A percentile compares a stretch with the other conserved stretches of the same genome.
Conservation (phyloP, 1,140 invertebrate species). For the Brachionus koreanus region DNA sequence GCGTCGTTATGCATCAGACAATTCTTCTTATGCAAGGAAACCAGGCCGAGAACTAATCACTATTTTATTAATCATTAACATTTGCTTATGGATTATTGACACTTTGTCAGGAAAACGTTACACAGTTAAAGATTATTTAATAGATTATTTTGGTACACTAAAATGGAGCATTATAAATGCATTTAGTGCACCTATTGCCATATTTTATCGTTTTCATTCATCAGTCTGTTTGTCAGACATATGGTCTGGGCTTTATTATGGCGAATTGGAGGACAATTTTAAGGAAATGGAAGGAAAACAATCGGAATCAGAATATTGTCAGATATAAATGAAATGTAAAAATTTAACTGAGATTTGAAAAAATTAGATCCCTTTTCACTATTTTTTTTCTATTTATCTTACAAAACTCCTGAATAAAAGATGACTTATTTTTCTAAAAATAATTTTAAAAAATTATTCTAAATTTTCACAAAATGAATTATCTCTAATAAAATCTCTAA, state of each 20-base stretch:
- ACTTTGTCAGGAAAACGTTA: conserved; percentile 51
- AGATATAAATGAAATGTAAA: no score
- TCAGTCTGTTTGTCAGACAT: conserved; percentile 54
- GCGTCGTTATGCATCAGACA: conserved; percentile 76
- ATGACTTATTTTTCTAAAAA: no score
- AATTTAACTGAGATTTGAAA: no score
- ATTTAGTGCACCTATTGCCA: conserved; percentile 51
- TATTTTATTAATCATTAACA: conserved; percentile 85
- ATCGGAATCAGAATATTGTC: background rate
- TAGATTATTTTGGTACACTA: conserved; percentile 49
- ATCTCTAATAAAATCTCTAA: no score
- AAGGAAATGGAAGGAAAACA: conserved; percentile 43
- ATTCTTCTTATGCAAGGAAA: conserved; percentile 84
- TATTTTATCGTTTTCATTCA: conserved; percentile 55
- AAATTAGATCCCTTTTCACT: no score
- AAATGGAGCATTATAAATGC: conserved; percentile 53
- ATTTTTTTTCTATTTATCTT: no score
- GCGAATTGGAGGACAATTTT: conserved; percentile 23
- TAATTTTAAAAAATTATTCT: no score
- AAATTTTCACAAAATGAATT: no score
- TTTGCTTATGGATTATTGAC: conserved; percentile 52
- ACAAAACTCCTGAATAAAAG: no score
- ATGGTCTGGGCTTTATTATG: conserved; percentile 47
- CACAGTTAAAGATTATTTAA: conserved; percentile 50
- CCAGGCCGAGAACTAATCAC: conserved; percentile 90